Evolutionary conservation across 2,113 vertebrate genomes (phyloP).

Genomic region (Montifringilla adamsi): DNA sequence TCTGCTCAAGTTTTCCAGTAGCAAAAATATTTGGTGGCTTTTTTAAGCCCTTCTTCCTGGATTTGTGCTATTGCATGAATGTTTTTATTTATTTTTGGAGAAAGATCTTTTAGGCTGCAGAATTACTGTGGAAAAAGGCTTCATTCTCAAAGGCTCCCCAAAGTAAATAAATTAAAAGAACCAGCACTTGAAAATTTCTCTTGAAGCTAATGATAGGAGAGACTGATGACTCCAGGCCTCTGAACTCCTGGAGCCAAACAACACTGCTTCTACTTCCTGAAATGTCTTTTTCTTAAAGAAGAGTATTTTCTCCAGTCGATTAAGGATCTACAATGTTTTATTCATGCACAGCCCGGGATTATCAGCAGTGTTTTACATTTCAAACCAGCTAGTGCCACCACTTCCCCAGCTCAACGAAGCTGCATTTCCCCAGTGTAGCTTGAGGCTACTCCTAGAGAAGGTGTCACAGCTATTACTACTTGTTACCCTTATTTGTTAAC

Average conservation of each 20-base stretch:
- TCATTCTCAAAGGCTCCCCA: constrained; percentile 14
- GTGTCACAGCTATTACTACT: constrained; percentile 12
- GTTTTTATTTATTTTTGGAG: constrained; percentile 41
- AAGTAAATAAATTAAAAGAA: constrained; percentile 50
- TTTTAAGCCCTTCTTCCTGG: constrained; percentile 14
- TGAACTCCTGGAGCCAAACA: constrained; percentile 23
- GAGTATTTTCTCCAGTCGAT: background rate
- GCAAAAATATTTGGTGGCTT: background rate
- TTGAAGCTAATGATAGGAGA: background rate
- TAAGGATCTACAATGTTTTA: constrained; percentile 35
- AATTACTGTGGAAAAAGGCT: constrained; percentile 7
- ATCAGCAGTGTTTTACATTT: constrained; percentile 46
- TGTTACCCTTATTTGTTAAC: constrained; percentile 13
- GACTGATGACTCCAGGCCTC: background rate
- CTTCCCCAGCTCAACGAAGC: background rate
- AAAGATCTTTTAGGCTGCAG: constrained; percentile 11
- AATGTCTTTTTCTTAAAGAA: constrained; percentile 2
- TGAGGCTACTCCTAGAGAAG: constrained; percentile 24
- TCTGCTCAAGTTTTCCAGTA: background rate
- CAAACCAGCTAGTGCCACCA: constrained; percentile 14
- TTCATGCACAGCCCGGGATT: background rate
- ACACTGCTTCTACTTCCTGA: background rate
- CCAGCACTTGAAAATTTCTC: constrained; percentile 6
- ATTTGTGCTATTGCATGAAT: background rate
- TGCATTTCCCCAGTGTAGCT: background rate